Base-by-base conservation (phyloP, 2,113 vertebrate genomes). In the Siphamia tubifer region DNA sequence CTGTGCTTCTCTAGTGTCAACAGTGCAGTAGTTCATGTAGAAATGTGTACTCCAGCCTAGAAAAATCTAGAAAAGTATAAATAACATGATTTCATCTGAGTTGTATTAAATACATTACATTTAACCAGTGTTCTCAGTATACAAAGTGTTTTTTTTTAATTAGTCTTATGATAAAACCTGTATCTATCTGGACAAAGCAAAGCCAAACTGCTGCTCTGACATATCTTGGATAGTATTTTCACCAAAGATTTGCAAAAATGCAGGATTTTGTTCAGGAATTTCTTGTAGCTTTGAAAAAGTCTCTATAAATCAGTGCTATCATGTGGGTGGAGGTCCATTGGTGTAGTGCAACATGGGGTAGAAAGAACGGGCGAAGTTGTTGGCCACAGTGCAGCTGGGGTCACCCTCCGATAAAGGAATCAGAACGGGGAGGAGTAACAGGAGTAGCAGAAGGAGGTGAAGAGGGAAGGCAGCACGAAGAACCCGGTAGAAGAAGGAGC, bases 301-400 rank as follows among this genome's bases (percentile, higher is more conserved):
- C n/a, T n/a, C n/a, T n/a, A n/a, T n/a, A n/a, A n/a, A n/a, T n/a
- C n/a, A 7, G 7, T 31, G 28, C 8, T 3, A 12, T 82, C 74
- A 94, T 28, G 94, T 96, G 2, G 98, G 98, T 0, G 97, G 98
- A 0, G 97, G 96, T 1, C 98, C 96, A 0, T 97, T 97, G 83
- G 93, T 96, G 67, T 98, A 99, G 31, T 55, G 91, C 45, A 99
- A 79, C 96, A 96, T 99, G 36, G 94, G 96, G 74, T 97, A 91
- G 61, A 99, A 95, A 13, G 98, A 99, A 4, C 93, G 89, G 57
- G 96, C 96, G 0, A 98, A 98, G 90, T 96, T 98, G 90, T 99
- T 99, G 79, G 93, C 81, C 23, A 90, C 90, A 0, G 93, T 89
- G 68, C 98, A 99, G 91, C 94, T 93, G 82, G 94, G 92, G 51